Evolutionary conservation across 2,797 vertebrate species (phyloP).

Genomic region (Sylvia borin): DNA sequence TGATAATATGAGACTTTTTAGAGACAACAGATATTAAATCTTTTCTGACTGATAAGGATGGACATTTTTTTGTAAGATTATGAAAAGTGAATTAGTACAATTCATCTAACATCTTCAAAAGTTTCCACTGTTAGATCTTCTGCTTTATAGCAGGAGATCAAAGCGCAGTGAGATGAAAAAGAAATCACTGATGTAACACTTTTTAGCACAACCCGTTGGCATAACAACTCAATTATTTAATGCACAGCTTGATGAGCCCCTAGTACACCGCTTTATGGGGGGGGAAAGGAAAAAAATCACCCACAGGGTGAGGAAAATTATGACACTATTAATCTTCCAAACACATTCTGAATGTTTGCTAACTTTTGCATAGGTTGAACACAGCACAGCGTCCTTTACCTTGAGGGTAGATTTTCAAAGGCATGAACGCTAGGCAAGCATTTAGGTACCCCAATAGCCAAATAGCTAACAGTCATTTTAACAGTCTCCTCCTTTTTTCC

Average conservation of each 20-base stretch:
- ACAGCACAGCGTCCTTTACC: fast-evolving
- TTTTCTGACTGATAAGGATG: constrained; percentile 34
- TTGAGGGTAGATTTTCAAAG: not conserved
- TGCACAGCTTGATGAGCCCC: not conserved
- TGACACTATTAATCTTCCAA: not conserved
- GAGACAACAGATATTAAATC: constrained; percentile 24
- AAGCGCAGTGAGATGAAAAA: constrained; percentile 45
- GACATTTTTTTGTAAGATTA: constrained; percentile 37
- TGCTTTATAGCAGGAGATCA: constrained; percentile 49
- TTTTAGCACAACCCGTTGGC: constrained; percentile 10
- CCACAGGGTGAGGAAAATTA: not conserved
- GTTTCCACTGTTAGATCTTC: constrained; percentile 54
- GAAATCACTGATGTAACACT: constrained; percentile 27
- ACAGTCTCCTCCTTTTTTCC: not conserved
- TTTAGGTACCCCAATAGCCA: not conserved
- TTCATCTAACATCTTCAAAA: constrained; percentile 50
- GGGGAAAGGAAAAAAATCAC: fast-evolving
- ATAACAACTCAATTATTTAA: constrained; percentile 34
- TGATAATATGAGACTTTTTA: not conserved
- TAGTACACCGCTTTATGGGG: fast-evolving
- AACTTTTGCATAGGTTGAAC: not conserved
- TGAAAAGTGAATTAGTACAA: constrained; percentile 48
- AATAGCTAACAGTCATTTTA: not conserved
- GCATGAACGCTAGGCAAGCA: not conserved
- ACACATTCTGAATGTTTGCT: not conserved